Base-by-base conservation (phyloP, 2,797 vertebrate genomes). In the Euthynnus affinis region DNA sequence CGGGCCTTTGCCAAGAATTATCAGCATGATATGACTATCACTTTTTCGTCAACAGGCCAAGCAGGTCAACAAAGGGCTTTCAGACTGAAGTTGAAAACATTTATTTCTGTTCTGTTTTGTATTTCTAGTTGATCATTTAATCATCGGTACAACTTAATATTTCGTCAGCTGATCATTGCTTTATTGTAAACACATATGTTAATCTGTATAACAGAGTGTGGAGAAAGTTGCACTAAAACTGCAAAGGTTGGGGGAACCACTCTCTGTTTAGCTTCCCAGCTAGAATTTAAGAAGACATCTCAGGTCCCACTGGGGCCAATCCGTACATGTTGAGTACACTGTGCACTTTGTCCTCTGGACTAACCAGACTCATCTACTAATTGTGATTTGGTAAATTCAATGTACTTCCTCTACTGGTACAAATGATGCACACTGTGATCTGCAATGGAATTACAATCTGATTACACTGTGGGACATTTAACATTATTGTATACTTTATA, bases 331-430 rank as follows among this genome's bases (percentile, higher is more conserved):
- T 20, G 22, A 46, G 9, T n/a, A 34, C n/a, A 60, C 63, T 25
- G 55, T 2, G 64, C 71, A 69, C 61, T 63, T 62, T 75, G 68
- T 73, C 29, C 68, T 76, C 44, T 40, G 18, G n/a, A 49, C 32
- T 66, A 55, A 85, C 44, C 10, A 34, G 1, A 42, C 10, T 68
- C n/a, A 64, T 67, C 29, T 34, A 40, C 56, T 79, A 77, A 79
- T 27, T 62, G 40, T 34, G 12, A 56, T 55, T 68, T 60, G 37
- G n/a, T 42, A 9, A 59, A 37, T 52, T 48, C 53, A 12, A 20
- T 65, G 27, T 48, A 44, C 23, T 34, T 32, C 29, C 20, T 69
- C 49, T 32, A 10, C 60, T 49, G 34, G 22, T 68, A 18, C 7
- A 56, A 60, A 62, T 9, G 9, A 49, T 23, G 25, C 7, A 58